A percentile compares a stretch with the other conserved stretches of the same genome.
These are phyloP conservation scores for Phalera bucephala DNA, from an alignment of 2,888 invertebrate species.

Conservation along the genomic window DNA sequence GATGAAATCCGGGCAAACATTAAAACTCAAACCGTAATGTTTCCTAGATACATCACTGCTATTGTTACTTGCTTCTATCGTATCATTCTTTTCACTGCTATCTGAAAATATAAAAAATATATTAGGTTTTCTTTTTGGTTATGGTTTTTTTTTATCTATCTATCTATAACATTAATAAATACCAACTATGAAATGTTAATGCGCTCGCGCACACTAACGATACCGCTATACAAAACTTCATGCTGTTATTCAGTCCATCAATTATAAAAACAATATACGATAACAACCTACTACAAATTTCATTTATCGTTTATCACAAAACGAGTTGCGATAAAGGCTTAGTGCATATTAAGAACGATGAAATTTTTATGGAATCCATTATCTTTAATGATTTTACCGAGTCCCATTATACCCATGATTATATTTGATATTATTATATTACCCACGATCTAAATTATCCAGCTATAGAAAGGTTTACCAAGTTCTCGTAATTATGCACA, in stretches of 20 bases:
- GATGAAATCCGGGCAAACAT: slow-evolving; percentile 45
- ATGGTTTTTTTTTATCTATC: too few relatives aligned
- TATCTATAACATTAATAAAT: not conserved
- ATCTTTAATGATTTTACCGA: not conserved
- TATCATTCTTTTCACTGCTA: too few relatives aligned
- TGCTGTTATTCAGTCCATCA: slow-evolving; percentile 15
- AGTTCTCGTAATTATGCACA: too few relatives aligned
- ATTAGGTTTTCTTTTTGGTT: too few relatives aligned
- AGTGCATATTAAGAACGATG: slow-evolving; percentile 1
- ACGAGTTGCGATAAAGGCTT: slow-evolving; percentile 3
- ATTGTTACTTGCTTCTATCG: too few relatives aligned
- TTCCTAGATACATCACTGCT: slow-evolving; percentile 41
- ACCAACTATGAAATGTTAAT: slow-evolving; percentile 27
- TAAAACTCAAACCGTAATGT: slow-evolving; percentile 58
- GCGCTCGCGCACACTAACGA: slow-evolving; percentile 22
- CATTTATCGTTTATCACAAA: slow-evolving; percentile 1
- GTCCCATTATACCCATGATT: too few relatives aligned
- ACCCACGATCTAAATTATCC: too few relatives aligned
- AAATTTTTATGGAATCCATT: not conserved
- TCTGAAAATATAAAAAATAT: slow-evolving; percentile 25
- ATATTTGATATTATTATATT: too few relatives aligned
- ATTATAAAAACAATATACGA: not conserved
- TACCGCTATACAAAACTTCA: slow-evolving; percentile 24
- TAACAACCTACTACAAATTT: not conserved
- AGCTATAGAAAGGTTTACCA: too few relatives aligned